These are phyloP conservation scores for Nannoperca australis DNA, from an alignment of 2,797 vertebrate species.

Conservation along the genomic window DNA sequence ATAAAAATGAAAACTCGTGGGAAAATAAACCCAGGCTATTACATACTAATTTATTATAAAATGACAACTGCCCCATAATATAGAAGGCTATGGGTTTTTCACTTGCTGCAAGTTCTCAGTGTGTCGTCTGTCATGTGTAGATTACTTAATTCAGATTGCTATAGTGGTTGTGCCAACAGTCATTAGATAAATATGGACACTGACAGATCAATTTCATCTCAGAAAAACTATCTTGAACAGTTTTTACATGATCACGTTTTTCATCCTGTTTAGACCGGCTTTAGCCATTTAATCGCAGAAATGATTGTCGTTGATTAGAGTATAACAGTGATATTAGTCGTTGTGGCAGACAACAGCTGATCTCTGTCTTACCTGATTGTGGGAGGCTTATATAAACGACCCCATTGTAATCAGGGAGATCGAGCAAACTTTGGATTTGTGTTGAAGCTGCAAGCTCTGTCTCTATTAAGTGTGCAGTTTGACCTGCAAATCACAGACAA, in stretches of 20 bases:
- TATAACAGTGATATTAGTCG: slow-evolving; percentile 39
- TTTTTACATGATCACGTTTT: slow-evolving; percentile 34
- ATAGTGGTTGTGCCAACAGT: slow-evolving; percentile 43
- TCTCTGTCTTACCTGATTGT: slow-evolving; percentile 63
- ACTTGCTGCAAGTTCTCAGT: slow-evolving; percentile 31
- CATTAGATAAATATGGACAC: slow-evolving; percentile 42
- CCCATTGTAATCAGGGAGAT: slow-evolving; percentile 63
- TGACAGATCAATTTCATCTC: slow-evolving; percentile 39
- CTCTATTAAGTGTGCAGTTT: slow-evolving; percentile 67
- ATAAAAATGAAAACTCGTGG: slow-evolving; percentile 59
- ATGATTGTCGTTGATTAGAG: slow-evolving; percentile 56
- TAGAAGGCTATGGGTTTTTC: slow-evolving; percentile 57
- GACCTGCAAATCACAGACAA: slow-evolving; percentile 73
- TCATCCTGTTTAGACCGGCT: slow-evolving; percentile 12
- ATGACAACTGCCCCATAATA: slow-evolving; percentile 61
- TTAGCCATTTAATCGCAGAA: slow-evolving; percentile 40
- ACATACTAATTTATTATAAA: slow-evolving; percentile 60
- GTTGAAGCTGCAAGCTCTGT: slow-evolving; percentile 55
- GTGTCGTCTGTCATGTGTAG: slow-evolving; percentile 47
- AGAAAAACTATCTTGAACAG: slow-evolving; percentile 14
- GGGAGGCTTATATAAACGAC: slow-evolving; percentile 55
- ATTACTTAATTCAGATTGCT: slow-evolving; percentile 59
- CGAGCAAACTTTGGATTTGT: slow-evolving; percentile 63
- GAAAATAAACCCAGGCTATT: slow-evolving; percentile 46
- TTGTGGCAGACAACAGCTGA: slow-evolving; percentile 48